Evolutionary conservation across 2,113 vertebrate genomes (phyloP).

Genomic region (Atrichornis clamosus): DNA sequence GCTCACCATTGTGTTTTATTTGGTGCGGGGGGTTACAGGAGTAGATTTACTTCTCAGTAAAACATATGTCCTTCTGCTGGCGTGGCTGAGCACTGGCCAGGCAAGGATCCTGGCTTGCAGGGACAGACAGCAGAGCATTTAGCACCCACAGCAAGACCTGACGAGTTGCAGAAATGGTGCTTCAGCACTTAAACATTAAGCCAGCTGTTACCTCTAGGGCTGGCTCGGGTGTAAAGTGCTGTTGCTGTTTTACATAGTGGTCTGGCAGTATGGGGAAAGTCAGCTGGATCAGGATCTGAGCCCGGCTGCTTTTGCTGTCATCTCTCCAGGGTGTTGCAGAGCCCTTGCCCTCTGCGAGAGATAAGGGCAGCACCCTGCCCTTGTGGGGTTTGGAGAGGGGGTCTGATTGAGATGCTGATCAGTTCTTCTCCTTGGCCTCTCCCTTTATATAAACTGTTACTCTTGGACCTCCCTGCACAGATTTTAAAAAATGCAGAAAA

Average conservation of each 20-base stretch:
- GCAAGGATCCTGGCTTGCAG: not conserved
- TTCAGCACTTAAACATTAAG: slow-evolving; percentile 5
- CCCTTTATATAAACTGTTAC: slow-evolving; percentile 42
- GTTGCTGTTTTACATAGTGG: slow-evolving; percentile 8
- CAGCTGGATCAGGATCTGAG: not conserved
- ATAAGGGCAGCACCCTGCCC: not conserved
- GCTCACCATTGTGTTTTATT: not conserved
- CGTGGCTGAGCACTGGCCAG: not conserved
- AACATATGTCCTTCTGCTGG: not conserved
- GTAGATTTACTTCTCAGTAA: not conserved
- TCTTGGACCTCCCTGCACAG: slow-evolving; percentile 32
- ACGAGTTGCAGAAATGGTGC: not conserved
- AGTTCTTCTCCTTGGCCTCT: slow-evolving; percentile 5
- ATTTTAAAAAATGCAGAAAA: not conserved
- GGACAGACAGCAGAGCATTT: not conserved
- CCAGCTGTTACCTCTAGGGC: slow-evolving; percentile 10
- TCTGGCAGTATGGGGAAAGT: not conserved
- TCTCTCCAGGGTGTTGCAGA: not conserved
- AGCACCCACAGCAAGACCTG: not conserved
- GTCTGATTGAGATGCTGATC: slow-evolving; percentile 36
- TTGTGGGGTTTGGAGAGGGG: not conserved
- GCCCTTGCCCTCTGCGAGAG: not conserved
- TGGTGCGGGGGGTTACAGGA: not conserved
- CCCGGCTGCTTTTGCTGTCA: not conserved
- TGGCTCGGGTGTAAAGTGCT: not conserved